phyloP scores from a whole-genome alignment of 2,113 vertebrate genomes.

The Glaucomys volans region DNA sequence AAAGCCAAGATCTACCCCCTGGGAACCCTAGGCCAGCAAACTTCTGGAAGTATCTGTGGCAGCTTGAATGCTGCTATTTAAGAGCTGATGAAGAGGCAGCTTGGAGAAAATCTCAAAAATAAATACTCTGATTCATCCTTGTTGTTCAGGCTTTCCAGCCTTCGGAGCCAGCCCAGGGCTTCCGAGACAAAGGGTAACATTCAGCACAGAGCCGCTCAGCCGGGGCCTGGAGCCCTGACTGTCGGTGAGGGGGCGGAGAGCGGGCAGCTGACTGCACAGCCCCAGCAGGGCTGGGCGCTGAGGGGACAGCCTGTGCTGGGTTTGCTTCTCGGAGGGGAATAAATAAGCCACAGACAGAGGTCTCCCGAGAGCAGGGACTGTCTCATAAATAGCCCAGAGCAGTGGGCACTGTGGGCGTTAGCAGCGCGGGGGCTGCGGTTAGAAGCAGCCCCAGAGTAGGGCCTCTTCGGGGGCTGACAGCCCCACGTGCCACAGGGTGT shows the following conservation, averaged over 20 bases:
- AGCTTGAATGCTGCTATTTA: conserved; percentile 83
- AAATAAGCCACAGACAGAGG: background rate
- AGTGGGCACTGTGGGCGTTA: background rate
- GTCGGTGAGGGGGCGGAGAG: conserved; percentile 42
- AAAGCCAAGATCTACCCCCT: background rate
- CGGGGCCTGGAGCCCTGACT: conserved; percentile 54
- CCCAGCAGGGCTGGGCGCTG: background rate
- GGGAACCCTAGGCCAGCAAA: conserved; percentile 67
- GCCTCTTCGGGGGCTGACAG: fast-evolving
- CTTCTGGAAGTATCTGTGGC: conserved; percentile 73
- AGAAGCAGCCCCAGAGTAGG: background rate
- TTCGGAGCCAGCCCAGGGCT: conserved; percentile 57
- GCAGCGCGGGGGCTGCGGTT: background rate
- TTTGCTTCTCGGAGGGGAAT: background rate
- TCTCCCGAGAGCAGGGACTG: background rate
- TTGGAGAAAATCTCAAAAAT: conserved; percentile 83
- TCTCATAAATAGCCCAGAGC: background rate
- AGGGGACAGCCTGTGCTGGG: background rate
- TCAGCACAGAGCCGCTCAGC: conserved; percentile 36
- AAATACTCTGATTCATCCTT: conserved; percentile 84
- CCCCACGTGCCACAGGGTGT: fast-evolving
- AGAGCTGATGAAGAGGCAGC: conserved; percentile 83
- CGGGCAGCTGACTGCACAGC: conserved; percentile 59
- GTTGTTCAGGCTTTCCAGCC: conserved; percentile 79
- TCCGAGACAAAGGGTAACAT: conserved; percentile 79